Base-by-base conservation (phyloP, 2,113 vertebrate species). In the Leptobrachium leishanense region DNA sequence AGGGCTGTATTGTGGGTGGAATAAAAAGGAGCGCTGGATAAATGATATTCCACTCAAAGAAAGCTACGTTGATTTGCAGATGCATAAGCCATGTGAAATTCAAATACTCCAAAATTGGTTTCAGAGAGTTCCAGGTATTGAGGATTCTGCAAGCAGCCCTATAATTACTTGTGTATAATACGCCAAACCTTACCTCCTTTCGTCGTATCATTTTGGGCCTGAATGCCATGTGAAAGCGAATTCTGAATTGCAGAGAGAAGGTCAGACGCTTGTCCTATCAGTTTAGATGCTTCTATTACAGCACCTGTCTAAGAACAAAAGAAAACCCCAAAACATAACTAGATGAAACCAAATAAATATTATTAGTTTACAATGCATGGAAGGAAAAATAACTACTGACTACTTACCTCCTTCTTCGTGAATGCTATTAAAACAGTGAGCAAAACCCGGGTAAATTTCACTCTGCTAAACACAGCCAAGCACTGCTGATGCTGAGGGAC, bases 131-230 rank as follows among this genome's bases (percentile, higher is more conserved):
- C 20, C 20, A 31, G 20, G 20, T 31, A 31, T 31, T 31, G 20
- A 31, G 20, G 20, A 31, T 31, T 31, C 20, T 31, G 20, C 20
- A 31, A 31, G 20, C 20, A 31, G 20, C 20, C 20, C 20, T 31
- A 31, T 31, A 31, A 31, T 31, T 31, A 31, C 20, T 31, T 31
- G 20, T 31, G 20, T 31, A 31, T 31, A 31, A 31, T 50, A 5
- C 46, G 4, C 2, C 11, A 43, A 81, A 1, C 77, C 73, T 83
- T 88, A 96, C 98, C 98, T 94, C 98, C 98, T 95, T 99, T 99
- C 69, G 95, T 98, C 77, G 98, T 98, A 85, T 98, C 98, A 76
- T 99, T 99, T 90, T 98, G 97, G 69, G 98, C 96, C 88, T 98
- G 96, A 85, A 98, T 97, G 81, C 97, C 98, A 55, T 97, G 93